Evolutionary conservation across 92 coral and sea anemone genomes (phyloP).

Genomic region (Actinernus sp.): DNA sequence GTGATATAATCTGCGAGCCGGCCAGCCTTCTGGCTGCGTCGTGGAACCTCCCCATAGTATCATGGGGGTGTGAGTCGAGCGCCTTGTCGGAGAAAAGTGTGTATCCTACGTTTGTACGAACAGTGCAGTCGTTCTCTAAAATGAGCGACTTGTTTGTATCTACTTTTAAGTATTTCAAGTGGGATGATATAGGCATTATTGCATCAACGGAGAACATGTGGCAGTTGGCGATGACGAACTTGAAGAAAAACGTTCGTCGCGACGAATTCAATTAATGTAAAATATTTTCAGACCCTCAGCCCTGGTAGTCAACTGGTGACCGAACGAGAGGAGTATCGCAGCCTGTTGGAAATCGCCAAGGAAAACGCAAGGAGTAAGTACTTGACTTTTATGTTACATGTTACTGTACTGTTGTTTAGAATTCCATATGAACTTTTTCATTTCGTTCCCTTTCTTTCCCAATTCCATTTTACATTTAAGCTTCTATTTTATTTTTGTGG

Average conservation of each 20-base stretch:
- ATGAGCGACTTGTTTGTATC: slow-evolving; percentile 79
- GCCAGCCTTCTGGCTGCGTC: slow-evolving; percentile 82
- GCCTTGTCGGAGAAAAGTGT: slow-evolving; percentile 76
- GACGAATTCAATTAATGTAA: slow-evolving; percentile 65
- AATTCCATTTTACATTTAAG: too few species aligned
- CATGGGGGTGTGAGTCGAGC: slow-evolving; percentile 89
- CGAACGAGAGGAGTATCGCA: slow-evolving; percentile 80
- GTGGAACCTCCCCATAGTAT: slow-evolving; percentile 88
- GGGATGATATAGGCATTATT: slow-evolving; percentile 83
- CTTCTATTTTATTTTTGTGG: too few species aligned
- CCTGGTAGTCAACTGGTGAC: slow-evolving; percentile 85
- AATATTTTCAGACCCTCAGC: slow-evolving; percentile 78
- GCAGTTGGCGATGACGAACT: slow-evolving; percentile 75
- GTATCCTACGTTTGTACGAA: slow-evolving; percentile 78
- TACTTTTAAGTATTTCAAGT: slow-evolving; percentile 69
- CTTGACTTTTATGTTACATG: too few species aligned
- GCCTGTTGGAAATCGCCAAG: slow-evolving; percentile 70
- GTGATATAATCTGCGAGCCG: slow-evolving; percentile 85
- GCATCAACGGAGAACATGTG: slow-evolving; percentile 90
- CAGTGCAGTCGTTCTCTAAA: slow-evolving; percentile 83
- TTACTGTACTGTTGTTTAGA: too few species aligned
- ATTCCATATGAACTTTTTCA: too few species aligned
- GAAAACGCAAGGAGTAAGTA: slow-evolving; percentile 81
- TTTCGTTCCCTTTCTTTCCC: too few species aligned
- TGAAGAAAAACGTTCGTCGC: slow-evolving; percentile 70